Percentiles rank a stretch among this genome's conserved stretches.
These are phyloP conservation scores for Desmophyllum pertusum DNA, from an alignment of 92 coral and sea anemone species.

Conservation along the genomic window DNA sequence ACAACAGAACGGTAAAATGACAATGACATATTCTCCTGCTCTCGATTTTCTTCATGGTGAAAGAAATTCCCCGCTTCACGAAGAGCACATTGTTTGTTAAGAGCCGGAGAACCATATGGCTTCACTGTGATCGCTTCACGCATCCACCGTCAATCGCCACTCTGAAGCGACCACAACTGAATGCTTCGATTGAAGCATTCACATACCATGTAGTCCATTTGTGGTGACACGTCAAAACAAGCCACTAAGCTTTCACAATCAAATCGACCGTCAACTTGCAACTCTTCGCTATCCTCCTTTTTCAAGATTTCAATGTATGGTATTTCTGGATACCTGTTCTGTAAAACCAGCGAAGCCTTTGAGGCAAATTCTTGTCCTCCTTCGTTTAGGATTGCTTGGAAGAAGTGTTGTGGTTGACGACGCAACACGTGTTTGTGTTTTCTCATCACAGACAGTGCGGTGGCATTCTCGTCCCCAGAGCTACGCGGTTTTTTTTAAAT, in stretches of 20 bases:
- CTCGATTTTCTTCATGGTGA: too few relatives aligned
- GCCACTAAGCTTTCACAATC: slow-evolving; percentile 10
- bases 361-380: neutral
- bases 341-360: neutral
- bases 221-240: slow-evolving; percentile 30
- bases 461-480: too few relatives aligned
- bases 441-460: neutral
- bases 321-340: neutral
- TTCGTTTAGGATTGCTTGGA: slow-evolving; percentile 16
- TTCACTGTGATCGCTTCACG: neutral
- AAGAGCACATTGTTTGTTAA: neutral
- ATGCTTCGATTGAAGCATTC: slow-evolving; percentile 15
- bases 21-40: neutral
- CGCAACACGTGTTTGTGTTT: neutral
- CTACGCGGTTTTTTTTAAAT: too few relatives aligned
- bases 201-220: slow-evolving; percentile 24
- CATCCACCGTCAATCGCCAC: neutral
- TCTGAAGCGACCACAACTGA: slow-evolving; percentile 25
- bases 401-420: neutral
- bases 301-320: slow-evolving; percentile 3
- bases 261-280: slow-evolving; percentile 1
- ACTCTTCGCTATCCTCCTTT: neutral
- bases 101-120: neutral
- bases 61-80: neutral
- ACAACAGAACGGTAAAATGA: neutral